Conservation (phyloP, 2,888 invertebrate species). For the Callyntrura guangdongensis region DNA sequence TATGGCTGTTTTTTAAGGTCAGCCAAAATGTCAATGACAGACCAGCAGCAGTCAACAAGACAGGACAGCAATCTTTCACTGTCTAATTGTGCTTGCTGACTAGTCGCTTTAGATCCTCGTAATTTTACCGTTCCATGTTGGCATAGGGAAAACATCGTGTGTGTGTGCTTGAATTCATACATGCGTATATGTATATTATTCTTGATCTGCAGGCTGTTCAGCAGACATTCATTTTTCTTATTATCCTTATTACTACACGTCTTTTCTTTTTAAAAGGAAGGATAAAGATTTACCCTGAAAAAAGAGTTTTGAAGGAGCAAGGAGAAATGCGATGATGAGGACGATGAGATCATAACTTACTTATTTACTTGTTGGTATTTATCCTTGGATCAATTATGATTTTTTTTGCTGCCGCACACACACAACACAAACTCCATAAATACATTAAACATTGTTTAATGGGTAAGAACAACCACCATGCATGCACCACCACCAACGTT, state of each 20-base stretch:
- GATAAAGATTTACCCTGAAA: constrained; percentile 36
- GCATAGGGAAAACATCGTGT: constrained; percentile 10
- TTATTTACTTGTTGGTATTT: constrained; percentile 10
- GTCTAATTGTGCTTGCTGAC: neutral
- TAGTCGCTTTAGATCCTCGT: neutral
- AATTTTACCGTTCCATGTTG: neutral
- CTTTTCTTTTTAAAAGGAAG: constrained; percentile 2
- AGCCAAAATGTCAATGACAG: constrained; percentile 84
- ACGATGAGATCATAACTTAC: constrained; percentile 36
- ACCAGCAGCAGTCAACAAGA: constrained; percentile 14
- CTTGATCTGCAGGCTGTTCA: neutral
- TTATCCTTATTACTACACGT: neutral
- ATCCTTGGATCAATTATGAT: constrained; percentile 51
- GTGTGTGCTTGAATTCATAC: neutral
- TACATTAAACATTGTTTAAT: neutral
- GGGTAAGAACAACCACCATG: neutral
- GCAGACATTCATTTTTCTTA: neutral
- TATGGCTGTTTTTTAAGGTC: constrained; percentile 77
- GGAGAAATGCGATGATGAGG: constrained; percentile 1
- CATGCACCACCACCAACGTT: neutral
- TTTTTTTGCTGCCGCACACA: neutral
- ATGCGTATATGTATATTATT: no score
- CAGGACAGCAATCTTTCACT: constrained; percentile 18
- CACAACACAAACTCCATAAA: neutral
- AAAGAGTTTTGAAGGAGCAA: constrained; percentile 39